These are phyloP conservation scores for Mamestra brassicae DNA, from an alignment of 2,888 invertebrate genomes.

Conservation along the genomic window DNA sequence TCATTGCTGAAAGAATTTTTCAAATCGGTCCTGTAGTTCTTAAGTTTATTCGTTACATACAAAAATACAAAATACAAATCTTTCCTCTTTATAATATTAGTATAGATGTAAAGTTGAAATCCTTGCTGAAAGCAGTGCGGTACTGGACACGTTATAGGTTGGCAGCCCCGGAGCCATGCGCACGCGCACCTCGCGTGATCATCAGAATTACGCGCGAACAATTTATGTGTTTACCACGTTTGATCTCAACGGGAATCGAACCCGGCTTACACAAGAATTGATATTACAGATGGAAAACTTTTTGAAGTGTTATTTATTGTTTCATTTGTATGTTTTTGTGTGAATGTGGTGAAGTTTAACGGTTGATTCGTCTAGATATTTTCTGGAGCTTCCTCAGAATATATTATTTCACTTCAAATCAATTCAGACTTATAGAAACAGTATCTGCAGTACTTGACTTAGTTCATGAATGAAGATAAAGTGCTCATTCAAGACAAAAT, in stretches of 20 bases:
- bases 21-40: too few species aligned
- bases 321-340: conserved; percentile 11
- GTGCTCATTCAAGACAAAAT: not conserved
- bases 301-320: conserved; percentile 30
- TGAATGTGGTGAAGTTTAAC: not conserved
- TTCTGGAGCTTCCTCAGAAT: not conserved
- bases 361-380: conserved; percentile 2
- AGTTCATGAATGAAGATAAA: not conserved
- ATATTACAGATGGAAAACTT: conserved; percentile 32
- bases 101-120: too few species aligned
- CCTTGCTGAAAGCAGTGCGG: not conserved
- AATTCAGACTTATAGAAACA: not conserved
- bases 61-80: too few species aligned
- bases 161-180: conserved; percentile 27
- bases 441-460: not conserved
- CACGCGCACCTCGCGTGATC: conserved; percentile 50
- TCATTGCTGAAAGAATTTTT: too few species aligned
- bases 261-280: conserved; percentile 28
- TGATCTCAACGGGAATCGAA: conserved; percentile 61
- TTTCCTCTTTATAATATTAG: too few species aligned
- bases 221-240: conserved; percentile 67
- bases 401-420: not conserved
- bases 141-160: conserved; percentile 20
- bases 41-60: too few species aligned
- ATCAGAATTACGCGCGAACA: conserved; percentile 50